Base-by-base conservation (phyloP, 2,797 vertebrate genomes). In the Florisuga fusca region DNA sequence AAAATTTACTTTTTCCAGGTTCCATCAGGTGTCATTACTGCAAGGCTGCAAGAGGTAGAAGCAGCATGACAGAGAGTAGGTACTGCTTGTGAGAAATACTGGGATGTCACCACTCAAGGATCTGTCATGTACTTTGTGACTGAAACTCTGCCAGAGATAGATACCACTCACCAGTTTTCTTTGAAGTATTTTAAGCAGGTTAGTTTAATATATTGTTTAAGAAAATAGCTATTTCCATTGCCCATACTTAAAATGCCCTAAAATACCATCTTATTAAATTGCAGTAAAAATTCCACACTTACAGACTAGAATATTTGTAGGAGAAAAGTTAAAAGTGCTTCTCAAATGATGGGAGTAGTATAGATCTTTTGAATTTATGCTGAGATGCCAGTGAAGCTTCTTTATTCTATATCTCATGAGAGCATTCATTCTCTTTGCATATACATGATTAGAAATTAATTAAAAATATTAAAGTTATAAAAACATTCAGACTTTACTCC, bases 151-250 rank as follows among this genome's bases (percentile, higher is more conserved):
- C 98, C 98, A 7, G 98, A 99, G 94, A 98, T 98, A 43, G 98
- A 99, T 93, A 97, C 98, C 8, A 98, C 98, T 98, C 98, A 99
- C 96, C 98, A 98, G 73, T 99, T 98, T 94, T 98, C 98, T 31
- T 95, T 99, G 46, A 99, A 99, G 84, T 99, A 98, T 95, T 99
- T 99, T 96, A 99, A 99, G 94, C 98, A 99, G 94, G 95, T 98
- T 87, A 89, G 62, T 59, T 73, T 69, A 50, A 45, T 66, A 14
- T 6, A 17, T 69, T 16, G 71, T 84, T 20, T 15, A 72, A 66
- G 15, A 84, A 93, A 61, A 86, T 46, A 64, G 4, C 7, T 31
- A 75, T 86, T 93, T 51, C 5, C 2, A 23, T 73, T 62, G 53
- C 7, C 5, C 7, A 36, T 53, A 12, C 20, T 57, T 74, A 68